Evolutionary conservation across 2,797 vertebrate genomes (phyloP), one percentile per base, ranked within the genome.

Genomic region (Sebastes minor): DNA sequence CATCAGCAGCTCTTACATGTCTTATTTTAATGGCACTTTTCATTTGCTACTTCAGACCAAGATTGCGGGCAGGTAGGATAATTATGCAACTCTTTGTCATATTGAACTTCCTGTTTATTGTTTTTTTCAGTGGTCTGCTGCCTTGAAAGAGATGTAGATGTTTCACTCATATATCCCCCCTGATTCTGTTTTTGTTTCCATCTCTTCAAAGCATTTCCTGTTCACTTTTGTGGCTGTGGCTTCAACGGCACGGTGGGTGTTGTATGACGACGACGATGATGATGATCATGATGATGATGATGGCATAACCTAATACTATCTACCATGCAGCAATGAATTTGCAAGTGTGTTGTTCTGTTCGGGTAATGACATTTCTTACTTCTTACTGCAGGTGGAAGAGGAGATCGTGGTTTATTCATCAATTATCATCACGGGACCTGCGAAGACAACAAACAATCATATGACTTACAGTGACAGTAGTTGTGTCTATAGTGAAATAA

Each of bases 401-500:
- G 85, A 88, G 18, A 0, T 61, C 6, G 52, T 91, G 59, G 10
- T 91, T 79, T 95, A 94, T 87, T 82, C 89, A 59, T 81, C 88
- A 8, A 0, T 93, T 68, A 25, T 81, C 46, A 52, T 93, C 63
- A 74, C 20, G 28, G 78, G 32, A 66, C 28, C 73, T 13, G 65
- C 63, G n/a, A 33, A 81, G 42, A 46, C 12, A 64, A 63, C 68
- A 68, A 59, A 25, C 16, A 20, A 16, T 49, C 14, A 57, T 11
- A 25, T 38, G n/a, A 4, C 20, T 60, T 1, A 64, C 5, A 72
- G 0, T 53, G 63, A 82, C 67, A 56, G 6, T 20, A 23, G 6
- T 1, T 91, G 89, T 81, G 4, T 94, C 32, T 94, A 94, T 52
- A 91, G 89, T 86, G 61, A 90, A 57, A 70, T 94, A 71, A 87